Evolutionary conservation across 2,797 vertebrate genomes (phyloP), one percentile per base, ranked within the genome.

Genomic region (Salarias fasciatus): DNA sequence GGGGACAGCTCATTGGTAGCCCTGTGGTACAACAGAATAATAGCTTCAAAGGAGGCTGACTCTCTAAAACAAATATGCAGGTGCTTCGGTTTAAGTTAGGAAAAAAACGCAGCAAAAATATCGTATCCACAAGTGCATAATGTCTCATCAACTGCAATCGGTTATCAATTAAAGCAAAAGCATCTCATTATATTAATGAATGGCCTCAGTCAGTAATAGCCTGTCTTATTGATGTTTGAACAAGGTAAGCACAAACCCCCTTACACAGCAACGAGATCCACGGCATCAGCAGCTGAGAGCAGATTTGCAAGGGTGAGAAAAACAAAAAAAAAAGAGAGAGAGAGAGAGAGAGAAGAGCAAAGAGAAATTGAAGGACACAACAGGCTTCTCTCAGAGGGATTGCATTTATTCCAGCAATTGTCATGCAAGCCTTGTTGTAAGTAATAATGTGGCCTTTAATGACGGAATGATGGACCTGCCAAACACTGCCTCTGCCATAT

Each of bases 371-470:
- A 92, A 93, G 92, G 91, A 92, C 89, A 91, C 87, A 70, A 80
- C 71, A 73, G 85, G 88, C 90, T 84, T 85, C 82, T 89, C 92
- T 93, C 91, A 60, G 85, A 71, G 89, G 93, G 89, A 83, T 90
- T 74, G 85, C 89, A 89, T 92, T 93, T 93, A 85, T 93, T 87
- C 84, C 82, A 84, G 91, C 92, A 92, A 97, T 99, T 98, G 94
- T 96, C 95, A 99, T 99, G 97, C 96, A 97, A 96, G 95, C 88
- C 83, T 88, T 91, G 95, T 95, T 95, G 94, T 95, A 94, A 95
- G 97, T 98, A 98, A 99, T 99, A 98, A 99, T 99, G 96, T 98
- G 96, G 95, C 96, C 96, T 99, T 98, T 99, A 99, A 99, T 98
- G 97, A 98, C 92, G 94, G 95, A 97, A 99, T 99, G 97, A 99